Base-by-base conservation (phyloP, 2,888 invertebrate genomes). In the Lasiommata megera region DNA sequence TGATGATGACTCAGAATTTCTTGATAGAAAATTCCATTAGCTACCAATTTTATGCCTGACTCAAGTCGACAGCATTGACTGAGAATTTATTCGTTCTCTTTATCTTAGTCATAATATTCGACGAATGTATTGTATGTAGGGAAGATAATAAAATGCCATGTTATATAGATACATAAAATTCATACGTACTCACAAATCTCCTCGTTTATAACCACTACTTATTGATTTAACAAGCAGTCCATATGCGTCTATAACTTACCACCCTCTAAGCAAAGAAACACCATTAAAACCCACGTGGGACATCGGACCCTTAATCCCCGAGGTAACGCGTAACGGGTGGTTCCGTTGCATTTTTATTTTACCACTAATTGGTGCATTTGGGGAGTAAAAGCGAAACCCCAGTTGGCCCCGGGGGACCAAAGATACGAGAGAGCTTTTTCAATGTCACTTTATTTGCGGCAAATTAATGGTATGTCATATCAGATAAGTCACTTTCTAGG, bases 291-390 rank as follows among this genome's bases (percentile, higher is more conserved):
- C 79, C 88, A 87, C 82, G 76, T 86, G 88, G 85, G 89, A 84
- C 79, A 58, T 44, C 56, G 54, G 66, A 67, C 71, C 60, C 60
- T 65, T 63, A 65, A 64, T 72, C 82, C 81, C 67, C 66, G 74
- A 77, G 81, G 80, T 71, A 56, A 59, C 67, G 71, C 76, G 76
- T 86, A 83, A 82, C 79, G 83, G 78, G 81, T 81, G 81, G 88
- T 89, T 87, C 88, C 84, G 83, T 67, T 84, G 86, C 86, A 86
- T 84, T 88, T 84, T 88, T 89, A 87, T 82, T 88, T 87, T 79
- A 77, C 89, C 88, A 82, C 88, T 89, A 90, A 89, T 90, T 88
- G 88, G 88, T 81, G 83, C 87, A 83, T 83, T 85, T 81, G 64
- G 82, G 79, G 82, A 81, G 79, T 74, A 71, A 68, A 73, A 69